Percentiles rank a stretch among this genome's conserved stretches.
Conservation (phyloP, 2,888 invertebrate genomes). For the Ennomos erosarius region DNA sequence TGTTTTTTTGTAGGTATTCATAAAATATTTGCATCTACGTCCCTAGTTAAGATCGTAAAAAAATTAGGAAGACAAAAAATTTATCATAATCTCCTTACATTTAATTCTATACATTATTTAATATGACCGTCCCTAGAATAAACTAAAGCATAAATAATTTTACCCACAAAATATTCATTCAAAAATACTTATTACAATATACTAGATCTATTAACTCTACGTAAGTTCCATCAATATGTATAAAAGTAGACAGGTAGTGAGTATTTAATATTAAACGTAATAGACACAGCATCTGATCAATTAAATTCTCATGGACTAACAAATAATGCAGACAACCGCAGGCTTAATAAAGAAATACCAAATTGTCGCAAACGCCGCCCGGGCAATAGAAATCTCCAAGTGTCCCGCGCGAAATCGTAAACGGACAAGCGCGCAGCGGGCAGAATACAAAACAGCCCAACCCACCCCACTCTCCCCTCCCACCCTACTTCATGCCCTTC, state of each 20-base stretch:
- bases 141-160: too few species aligned
- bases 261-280: too few species aligned
- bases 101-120: too few species aligned
- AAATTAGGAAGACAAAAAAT: too few species aligned
- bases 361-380: slow-evolving; percentile 62
- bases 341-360: slow-evolving; percentile 78
- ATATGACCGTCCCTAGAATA: too few species aligned
- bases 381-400: slow-evolving; percentile 78
- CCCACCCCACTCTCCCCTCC: slow-evolving; percentile 52
- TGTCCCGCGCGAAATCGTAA: slow-evolving; percentile 82
- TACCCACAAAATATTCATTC: too few species aligned
- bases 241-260: not conserved
- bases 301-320: slow-evolving; percentile 39
- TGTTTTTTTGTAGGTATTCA: too few species aligned
- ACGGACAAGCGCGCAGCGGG: slow-evolving; percentile 74
- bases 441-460: slow-evolving; percentile 79
- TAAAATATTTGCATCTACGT: too few species aligned
- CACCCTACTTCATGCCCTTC: slow-evolving; percentile 77
- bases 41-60: too few species aligned
- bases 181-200: too few species aligned
- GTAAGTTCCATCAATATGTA: slow-evolving; percentile 1
- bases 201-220: too few species aligned
- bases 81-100: too few species aligned
- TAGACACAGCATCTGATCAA: not conserved
- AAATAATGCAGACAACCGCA: slow-evolving; percentile 42